Evolutionary conservation across 64 coral and sea anemone species (phyloP).

Genomic region (Platygyra sinensis): DNA sequence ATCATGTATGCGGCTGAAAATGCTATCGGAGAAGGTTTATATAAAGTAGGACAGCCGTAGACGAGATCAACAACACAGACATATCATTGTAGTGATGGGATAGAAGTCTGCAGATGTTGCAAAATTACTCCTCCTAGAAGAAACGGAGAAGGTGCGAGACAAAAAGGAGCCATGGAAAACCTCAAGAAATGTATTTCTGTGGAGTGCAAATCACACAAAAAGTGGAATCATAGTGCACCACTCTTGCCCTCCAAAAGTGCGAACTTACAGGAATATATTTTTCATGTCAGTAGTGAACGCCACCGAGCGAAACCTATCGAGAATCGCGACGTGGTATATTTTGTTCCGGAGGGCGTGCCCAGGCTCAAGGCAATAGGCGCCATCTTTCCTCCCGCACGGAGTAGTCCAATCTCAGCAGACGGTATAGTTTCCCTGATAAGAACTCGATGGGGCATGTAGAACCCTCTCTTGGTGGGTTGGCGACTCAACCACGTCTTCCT

Average conservation of each 20-base stretch:
- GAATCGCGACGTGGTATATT: neutral
- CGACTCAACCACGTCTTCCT: neutral
- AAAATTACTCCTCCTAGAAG: conserved; percentile 63
- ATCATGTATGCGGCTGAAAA: neutral
- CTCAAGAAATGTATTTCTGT: neutral
- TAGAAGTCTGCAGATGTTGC: conserved; percentile 39
- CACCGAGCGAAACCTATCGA: conserved; percentile 10
- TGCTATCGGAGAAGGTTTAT: too few species aligned
- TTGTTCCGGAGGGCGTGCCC: conserved; percentile 2
- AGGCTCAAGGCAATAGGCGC: conserved; percentile 14
- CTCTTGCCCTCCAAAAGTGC: neutral
- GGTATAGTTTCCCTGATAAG: neutral
- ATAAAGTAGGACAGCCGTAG: neutral
- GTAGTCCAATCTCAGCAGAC: neutral
- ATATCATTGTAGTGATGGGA: neutral
- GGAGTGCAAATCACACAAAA: neutral
- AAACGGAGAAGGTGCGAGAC: conserved; percentile 51
- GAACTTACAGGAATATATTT: neutral
- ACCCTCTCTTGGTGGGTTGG: neutral
- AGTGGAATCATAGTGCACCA: conserved; percentile 22
- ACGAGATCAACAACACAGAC: conserved; percentile 69
- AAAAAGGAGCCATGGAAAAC: conserved; percentile 61
- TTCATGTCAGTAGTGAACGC: conserved; percentile 17
- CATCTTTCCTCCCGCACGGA: neutral
- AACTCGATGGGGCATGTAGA: conserved; percentile 42